Conservation (phyloP, 2,797 vertebrate species). For the Anableps anableps region DNA sequence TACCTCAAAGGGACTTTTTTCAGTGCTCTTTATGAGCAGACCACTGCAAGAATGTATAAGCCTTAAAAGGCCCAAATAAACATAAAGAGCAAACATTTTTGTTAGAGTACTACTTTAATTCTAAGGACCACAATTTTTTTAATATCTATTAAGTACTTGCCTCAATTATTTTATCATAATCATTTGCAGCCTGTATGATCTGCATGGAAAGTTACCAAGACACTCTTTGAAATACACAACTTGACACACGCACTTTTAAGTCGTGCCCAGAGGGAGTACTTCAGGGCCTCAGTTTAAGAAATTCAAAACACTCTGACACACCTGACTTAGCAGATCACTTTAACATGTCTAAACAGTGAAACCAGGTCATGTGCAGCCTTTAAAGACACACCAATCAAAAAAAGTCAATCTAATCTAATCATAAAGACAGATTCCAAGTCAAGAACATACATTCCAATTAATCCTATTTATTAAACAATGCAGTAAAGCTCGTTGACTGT, state of each 20-base stretch:
- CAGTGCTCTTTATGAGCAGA: background rate
- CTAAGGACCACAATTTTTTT: background rate
- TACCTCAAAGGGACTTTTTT: background rate
- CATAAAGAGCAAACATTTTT: background rate
- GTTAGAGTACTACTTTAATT: background rate
- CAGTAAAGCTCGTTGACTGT: background rate
- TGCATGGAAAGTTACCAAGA: constrained; percentile 4
- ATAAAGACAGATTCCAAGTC: background rate
- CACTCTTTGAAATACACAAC: background rate
- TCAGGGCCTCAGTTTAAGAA: background rate
- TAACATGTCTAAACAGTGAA: background rate
- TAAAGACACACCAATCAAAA: background rate
- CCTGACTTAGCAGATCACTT: background rate
- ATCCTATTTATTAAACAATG: background rate
- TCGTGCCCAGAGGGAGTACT: background rate
- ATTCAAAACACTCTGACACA: background rate
- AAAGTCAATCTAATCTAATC: background rate
- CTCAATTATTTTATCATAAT: background rate
- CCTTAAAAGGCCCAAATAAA: background rate
- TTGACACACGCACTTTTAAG: constrained; percentile 11
- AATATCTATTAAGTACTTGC: background rate
- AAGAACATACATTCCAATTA: background rate
- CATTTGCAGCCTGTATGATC: background rate
- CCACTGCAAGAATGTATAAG: background rate
- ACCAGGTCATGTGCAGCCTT: background rate